Percentiles rank a stretch among this genome's conserved stretches.
Evolutionary conservation across 2,797 vertebrate species (phyloP).

Genomic region (Platyrinchus mystaceus): DNA sequence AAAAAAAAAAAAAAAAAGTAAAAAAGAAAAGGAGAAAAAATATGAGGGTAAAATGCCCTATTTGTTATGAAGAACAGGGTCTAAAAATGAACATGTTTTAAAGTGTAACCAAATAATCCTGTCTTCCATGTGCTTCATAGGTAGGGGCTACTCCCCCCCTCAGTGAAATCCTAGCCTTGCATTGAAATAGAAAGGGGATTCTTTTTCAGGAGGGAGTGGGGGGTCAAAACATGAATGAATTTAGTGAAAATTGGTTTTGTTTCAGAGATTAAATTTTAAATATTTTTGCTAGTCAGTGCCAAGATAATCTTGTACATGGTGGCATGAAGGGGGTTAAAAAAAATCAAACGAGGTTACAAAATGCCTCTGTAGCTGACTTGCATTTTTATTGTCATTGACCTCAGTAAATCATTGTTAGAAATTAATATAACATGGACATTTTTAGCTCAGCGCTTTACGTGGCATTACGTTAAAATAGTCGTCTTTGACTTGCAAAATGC

Average conservation of each 20-base stretch:
- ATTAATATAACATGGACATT: constrained; percentile 51
- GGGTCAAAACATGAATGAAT: neutral
- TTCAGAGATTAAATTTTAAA: neutral
- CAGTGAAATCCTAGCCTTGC: neutral
- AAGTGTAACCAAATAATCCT: constrained; percentile 50
- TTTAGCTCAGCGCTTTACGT: neutral
- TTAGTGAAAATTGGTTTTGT: neutral
- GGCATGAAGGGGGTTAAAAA: constrained; percentile 26
- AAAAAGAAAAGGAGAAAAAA: neutral
- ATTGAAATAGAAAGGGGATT: constrained; percentile 1
- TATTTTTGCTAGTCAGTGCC: neutral
- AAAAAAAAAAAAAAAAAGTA: neutral
- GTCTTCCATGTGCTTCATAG: neutral
- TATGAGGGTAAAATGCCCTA: constrained; percentile 11
- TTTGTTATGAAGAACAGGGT: constrained; percentile 49
- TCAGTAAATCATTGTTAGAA: constrained; percentile 71
- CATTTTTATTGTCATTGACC: constrained; percentile 58
- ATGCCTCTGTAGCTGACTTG: constrained; percentile 38
- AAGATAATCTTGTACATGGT: neutral
- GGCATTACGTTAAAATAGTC: constrained; percentile 9
- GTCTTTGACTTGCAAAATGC: constrained; percentile 48
- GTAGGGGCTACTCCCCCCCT: neutral
- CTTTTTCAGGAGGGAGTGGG: neutral
- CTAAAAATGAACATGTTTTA: constrained; percentile 38
- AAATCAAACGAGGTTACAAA: neutral